Evolutionary conservation across 1,140 invertebrate genomes (phyloP).

Genomic region (Trachelipus rathkii): DNA sequence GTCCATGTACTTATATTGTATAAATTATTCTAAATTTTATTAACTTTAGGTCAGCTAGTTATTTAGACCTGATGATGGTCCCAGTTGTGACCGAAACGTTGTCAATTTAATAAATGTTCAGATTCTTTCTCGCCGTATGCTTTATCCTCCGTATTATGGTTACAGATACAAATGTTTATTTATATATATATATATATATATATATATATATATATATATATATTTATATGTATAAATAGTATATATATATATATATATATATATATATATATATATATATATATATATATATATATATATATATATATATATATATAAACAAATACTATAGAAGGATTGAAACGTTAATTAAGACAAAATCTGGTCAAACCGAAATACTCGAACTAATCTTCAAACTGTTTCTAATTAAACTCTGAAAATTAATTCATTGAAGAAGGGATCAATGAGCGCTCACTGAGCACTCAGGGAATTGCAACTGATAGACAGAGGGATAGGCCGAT

Average conservation of each 20-base stretch:
- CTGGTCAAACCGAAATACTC: background rate
- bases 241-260: conserved; percentile 18
- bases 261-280: conserved; percentile 22
- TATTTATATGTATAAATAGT: conserved; percentile 18
- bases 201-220: background rate
- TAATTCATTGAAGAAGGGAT: background rate
- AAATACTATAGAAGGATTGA: background rate
- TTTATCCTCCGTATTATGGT: no score
- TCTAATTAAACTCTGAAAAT: no score
- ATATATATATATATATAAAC: background rate
- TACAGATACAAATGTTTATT: no score
- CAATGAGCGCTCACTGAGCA: background rate
- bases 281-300: conserved; percentile 20
- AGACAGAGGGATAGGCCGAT: no score
- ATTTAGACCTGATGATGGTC: no score
- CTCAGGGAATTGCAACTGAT: background rate
- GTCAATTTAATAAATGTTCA: no score
- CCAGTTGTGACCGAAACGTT: no score
- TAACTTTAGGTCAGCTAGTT: background rate
- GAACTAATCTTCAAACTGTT: background rate
- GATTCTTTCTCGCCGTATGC: no score
- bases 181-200: no score
- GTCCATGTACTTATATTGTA: no score
- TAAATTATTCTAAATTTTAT: no score
- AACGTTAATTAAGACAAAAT: background rate